Evolutionary conservation across 2,888 invertebrate species (phyloP).

Genomic region (Timema cristinae): DNA sequence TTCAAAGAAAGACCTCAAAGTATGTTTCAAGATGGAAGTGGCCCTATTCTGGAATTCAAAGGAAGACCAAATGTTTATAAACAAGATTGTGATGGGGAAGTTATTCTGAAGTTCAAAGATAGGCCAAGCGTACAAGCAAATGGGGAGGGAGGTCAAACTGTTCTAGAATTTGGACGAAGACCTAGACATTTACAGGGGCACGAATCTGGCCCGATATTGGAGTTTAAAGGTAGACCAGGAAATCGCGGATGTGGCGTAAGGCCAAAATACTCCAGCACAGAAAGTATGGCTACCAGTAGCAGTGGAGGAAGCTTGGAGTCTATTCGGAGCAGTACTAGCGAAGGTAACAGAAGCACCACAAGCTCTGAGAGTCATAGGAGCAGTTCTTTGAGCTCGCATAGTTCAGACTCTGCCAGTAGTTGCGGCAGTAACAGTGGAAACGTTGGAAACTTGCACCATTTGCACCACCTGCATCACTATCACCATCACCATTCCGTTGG

Average conservation of each 20-base stretch:
- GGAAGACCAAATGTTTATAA: constrained; percentile 51
- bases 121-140: constrained; percentile 15
- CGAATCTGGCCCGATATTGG: constrained; percentile 52
- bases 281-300: constrained; percentile 78
- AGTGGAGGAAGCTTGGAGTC: constrained; percentile 87
- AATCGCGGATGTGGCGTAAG: constrained; percentile 49
- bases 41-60: constrained; percentile 69
- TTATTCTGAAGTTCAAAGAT: constrained; percentile 31
- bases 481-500: constrained; percentile 21
- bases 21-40: constrained; percentile 39
- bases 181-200: constrained; percentile 18
- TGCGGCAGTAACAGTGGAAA: constrained; percentile 53
- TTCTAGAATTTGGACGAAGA: constrained; percentile 34
- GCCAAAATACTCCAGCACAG: constrained; percentile 70
- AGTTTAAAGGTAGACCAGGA: constrained; percentile 59
- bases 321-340: constrained; percentile 79
- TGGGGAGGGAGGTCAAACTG: constrained; percentile 37
- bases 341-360: constrained; percentile 79
- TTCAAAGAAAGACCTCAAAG: constrained; percentile 39
- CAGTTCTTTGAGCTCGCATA: constrained; percentile 79
- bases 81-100: constrained; percentile 14
- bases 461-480: constrained; percentile 41
- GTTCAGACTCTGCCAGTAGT: constrained; percentile 68
- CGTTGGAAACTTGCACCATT: constrained; percentile 52
- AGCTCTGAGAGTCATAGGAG: constrained; percentile 81